phyloP scores from a whole-genome alignment of 92 coral and sea anemone genomes.

The Desmophyllum pertusum region DNA sequence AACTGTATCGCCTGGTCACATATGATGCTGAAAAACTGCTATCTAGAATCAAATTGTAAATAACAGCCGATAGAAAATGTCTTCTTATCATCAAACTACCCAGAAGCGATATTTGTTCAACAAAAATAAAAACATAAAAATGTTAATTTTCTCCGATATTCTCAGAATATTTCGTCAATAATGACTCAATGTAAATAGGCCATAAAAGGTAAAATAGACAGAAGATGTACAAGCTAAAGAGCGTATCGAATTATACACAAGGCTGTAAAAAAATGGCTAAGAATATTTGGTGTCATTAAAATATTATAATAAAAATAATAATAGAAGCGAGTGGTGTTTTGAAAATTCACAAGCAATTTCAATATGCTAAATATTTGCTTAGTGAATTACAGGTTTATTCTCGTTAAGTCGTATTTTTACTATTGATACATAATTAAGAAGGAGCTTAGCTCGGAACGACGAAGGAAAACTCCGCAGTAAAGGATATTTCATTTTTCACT shows the following conservation, averaged over 20 bases:
- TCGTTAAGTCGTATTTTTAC: not conserved
- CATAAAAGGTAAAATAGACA: not conserved
- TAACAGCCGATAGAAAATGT: not conserved
- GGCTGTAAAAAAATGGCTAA: not conserved
- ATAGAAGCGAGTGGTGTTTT: not conserved
- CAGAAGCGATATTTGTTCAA: conserved; percentile 9
- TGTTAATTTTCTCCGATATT: conserved; percentile 30
- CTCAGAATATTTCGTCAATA: conserved; percentile 9
- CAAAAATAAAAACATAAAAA: conserved; percentile 12
- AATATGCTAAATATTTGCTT: conserved; percentile 25
- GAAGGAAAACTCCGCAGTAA: not conserved
- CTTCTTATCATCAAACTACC: not conserved
- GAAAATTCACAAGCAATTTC: not conserved
- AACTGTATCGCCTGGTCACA: not conserved
- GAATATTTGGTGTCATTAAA: conserved; percentile 6
- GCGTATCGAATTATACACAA: not conserved
- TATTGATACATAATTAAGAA: not conserved
- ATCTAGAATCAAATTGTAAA: not conserved
- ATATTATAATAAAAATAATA: not conserved
- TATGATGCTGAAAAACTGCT: not conserved
- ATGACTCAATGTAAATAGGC: not conserved
- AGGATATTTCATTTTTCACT: not conserved
- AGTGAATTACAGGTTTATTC: not conserved
- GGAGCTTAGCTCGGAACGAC: not conserved
- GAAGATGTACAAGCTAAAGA: not conserved